A percentile compares a stretch with the other conserved stretches of the same genome.
Conservation (phyloP, 2,113 vertebrate species). For the Grammomys dolichurus region DNA sequence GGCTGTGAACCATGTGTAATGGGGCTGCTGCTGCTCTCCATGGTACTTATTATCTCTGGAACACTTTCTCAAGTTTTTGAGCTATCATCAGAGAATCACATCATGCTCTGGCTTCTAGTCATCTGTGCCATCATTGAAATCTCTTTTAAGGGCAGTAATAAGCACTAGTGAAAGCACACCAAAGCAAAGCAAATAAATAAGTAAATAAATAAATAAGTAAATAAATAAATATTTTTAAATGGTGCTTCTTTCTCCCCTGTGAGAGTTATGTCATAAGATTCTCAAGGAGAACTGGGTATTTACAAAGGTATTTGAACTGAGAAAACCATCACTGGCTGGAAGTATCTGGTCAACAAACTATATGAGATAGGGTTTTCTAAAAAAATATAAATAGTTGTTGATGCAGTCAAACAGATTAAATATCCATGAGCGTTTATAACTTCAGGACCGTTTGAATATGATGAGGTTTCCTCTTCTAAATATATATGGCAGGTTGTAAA, state of each 20-base stretch:
- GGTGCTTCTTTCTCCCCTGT: background rate
- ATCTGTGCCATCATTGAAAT: constrained; percentile 43
- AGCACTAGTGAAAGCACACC: constrained; percentile 44
- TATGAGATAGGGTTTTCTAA: background rate
- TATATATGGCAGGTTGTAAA: background rate
- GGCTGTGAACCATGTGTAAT: background rate
- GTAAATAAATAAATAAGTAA: too few relatives aligned
- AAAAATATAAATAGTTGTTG: background rate
- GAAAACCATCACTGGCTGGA: constrained; percentile 2
- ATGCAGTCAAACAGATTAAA: background rate
- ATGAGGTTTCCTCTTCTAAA: background rate
- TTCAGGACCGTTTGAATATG: constrained; percentile 2
- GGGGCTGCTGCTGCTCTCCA: background rate
- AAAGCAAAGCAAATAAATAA: background rate
- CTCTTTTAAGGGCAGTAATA: constrained; percentile 60
- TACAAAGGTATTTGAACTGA: background rate
- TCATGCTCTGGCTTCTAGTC: constrained; percentile 26
- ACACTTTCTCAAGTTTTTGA: constrained; percentile 48
- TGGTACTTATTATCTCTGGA: constrained; percentile 48
- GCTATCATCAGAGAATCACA: constrained; percentile 53
- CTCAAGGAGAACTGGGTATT: background rate
- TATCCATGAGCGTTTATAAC: background rate
- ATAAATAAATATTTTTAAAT: background rate
- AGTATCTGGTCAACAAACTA: background rate
- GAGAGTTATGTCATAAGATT: constrained; percentile 16